Evolutionary conservation across 2,888 invertebrate species (phyloP).

Genomic region (Limnephilus auricula): DNA sequence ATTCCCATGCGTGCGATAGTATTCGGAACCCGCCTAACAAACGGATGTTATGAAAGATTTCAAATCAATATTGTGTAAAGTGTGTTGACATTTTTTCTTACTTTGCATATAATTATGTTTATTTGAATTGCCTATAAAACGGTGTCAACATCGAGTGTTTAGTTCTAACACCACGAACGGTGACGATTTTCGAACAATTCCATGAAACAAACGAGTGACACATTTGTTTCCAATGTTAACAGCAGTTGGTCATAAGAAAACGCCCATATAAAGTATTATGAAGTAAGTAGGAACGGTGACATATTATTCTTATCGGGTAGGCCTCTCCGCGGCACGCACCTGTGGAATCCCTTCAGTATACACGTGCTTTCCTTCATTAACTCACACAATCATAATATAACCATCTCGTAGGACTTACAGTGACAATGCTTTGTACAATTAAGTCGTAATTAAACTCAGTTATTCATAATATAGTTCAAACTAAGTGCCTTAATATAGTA

Average conservation of each 20-base stretch:
- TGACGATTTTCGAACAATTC: conserved; percentile 18
- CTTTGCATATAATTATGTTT: neutral
- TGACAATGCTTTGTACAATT: neutral
- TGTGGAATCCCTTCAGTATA: neutral
- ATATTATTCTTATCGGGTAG: neutral
- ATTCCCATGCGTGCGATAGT: conserved; percentile 11
- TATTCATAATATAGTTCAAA: neutral
- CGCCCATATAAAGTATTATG: neutral
- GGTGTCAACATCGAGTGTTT: neutral
- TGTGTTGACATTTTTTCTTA: conserved; percentile 12
- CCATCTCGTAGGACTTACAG: neutral
- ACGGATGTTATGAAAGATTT: conserved; percentile 11
- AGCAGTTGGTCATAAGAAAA: neutral
- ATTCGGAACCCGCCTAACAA: neutral
- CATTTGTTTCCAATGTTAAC: neutral
- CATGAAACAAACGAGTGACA: conserved; percentile 3
- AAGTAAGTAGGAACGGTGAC: neutral
- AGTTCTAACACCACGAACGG: neutral
- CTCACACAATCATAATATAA: neutral
- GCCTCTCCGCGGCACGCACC: neutral
- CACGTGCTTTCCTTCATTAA: neutral
- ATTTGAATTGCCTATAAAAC: neutral
- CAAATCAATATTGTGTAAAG: conserved; percentile 26
- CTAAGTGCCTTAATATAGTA: neutral
- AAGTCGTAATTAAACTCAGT: neutral